Evolutionary conservation across 2,888 invertebrate genomes (phyloP).

Genomic region (Gryllus longicercus): DNA sequence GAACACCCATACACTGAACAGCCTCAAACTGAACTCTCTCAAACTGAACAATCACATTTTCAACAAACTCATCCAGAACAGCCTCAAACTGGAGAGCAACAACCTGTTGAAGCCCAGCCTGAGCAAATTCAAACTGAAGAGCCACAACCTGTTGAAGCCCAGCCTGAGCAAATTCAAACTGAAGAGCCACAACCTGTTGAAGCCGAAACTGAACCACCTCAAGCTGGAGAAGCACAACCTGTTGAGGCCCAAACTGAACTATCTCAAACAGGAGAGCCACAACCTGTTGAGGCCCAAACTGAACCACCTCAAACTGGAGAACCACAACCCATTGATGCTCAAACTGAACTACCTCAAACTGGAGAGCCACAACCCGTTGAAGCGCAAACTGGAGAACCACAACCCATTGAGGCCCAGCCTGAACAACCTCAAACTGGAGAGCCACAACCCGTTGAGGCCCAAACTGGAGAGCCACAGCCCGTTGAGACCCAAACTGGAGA

Average conservation of each 20-base stretch:
- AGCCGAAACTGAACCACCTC: background rate
- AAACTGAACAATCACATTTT: conserved; percentile 26
- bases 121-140: background rate
- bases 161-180: background rate
- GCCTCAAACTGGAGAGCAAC: background rate
- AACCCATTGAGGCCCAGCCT: too few relatives aligned
- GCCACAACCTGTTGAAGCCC: background rate
- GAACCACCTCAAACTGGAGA: background rate
- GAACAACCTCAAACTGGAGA: too few relatives aligned
- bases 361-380: background rate
- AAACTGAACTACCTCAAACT: conserved; percentile 28
- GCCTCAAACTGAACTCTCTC: background rate
- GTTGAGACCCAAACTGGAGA: background rate
- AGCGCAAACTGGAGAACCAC: too few relatives aligned
- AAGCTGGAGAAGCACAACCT: background rate
- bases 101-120: background rate
- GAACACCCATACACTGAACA: too few relatives aligned
- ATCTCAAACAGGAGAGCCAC: background rate
- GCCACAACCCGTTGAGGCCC: too few relatives aligned
- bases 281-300: background rate
- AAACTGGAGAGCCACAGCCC: background rate
- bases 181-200: background rate
- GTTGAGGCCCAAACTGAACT: conserved; percentile 18
- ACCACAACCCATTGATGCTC: background rate
- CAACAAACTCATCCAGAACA: background rate